Evolutionary conservation across 2,888 invertebrate species (phyloP), one percentile per base, ranked within the genome.

Genomic region (Leptopilina syphax): DNA sequence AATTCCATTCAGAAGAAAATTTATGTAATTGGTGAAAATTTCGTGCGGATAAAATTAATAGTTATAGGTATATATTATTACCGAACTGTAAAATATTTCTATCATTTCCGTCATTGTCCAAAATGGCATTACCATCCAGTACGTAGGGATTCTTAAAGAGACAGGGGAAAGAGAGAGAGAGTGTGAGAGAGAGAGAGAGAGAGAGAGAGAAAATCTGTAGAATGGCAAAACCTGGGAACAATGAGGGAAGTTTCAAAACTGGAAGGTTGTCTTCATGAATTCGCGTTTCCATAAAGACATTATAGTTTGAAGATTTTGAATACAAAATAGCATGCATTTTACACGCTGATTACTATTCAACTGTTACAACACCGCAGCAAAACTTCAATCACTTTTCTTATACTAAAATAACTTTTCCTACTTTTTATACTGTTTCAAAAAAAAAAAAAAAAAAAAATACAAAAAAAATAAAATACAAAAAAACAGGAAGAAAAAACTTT

Each of bases 321-420:
- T 73, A 73, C 73, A 73, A 73, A 73, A 73, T 73, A 73, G 73
- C 57, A 73, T 57, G 34, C 73, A 73, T 73, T 73, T 73, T 73
- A 57, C 73, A 73, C 34, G 73, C 34, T 73, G 34, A 73, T 73
- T 73, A 73, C 73, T 34, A 57, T 73, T 57, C 73, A 54, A 57
- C 57, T 57, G 34, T 73, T 54, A 57, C 57, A 54, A 73, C 6
- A 10, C 27, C 54, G 13, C 57, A 4, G 27, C 50, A 50, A 70
- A 73, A 73, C 73, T 73, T 73, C 34, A 8, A 24, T 63, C 24
- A 18, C 9, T 63, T 63, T 63, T 63, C 63, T 63, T 50, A 50
- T 50, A 50, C 50, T 50, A 50, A 50, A 50, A 50, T 50, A 50
- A 50, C 50, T 50, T 50, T 50, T 50, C 50, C 50, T 50, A 50